Evolutionary conservation across 2,113 vertebrate species (phyloP).

Genomic region (Andinoacara biseriatus): DNA sequence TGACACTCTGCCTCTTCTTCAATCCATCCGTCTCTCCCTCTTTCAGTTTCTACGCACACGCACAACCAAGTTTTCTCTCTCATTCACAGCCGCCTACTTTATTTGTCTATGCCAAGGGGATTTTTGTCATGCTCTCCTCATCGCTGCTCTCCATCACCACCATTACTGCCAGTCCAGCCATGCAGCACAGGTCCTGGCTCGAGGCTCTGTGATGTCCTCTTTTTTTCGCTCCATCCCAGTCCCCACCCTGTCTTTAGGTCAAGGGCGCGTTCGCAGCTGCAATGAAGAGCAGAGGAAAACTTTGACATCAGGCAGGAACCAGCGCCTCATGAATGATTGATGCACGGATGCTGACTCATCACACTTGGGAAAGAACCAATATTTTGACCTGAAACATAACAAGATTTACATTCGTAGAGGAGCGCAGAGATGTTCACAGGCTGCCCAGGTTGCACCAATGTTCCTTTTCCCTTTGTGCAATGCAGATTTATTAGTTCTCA

Average conservation of each 20-base stretch:
- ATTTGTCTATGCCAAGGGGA: slow-evolving; percentile 40
- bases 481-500: slow-evolving; percentile 25
- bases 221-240: slow-evolving; percentile 35
- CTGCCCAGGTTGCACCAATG: slow-evolving; percentile 24
- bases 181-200: slow-evolving; percentile 43
- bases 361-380: slow-evolving; percentile 65
- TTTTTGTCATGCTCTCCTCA: slow-evolving; percentile 52
- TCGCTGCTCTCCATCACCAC: slow-evolving; percentile 37
- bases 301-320: slow-evolving; percentile 50
- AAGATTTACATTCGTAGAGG: slow-evolving; percentile 47
- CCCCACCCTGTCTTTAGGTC: slow-evolving; percentile 47
- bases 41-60: slow-evolving; percentile 31
- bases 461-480: slow-evolving; percentile 20
- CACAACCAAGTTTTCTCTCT: slow-evolving; percentile 20
- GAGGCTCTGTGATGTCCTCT: slow-evolving; percentile 51
- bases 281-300: slow-evolving; percentile 37
- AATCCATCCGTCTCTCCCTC: slow-evolving; percentile 35
- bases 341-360: slow-evolving; percentile 76
- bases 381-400: slow-evolving; percentile 72
- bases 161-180: slow-evolving; percentile 52
- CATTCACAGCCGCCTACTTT: slow-evolving; percentile 22
- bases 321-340: slow-evolving; percentile 80
- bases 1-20: slow-evolving; percentile 62
- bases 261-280: slow-evolving; percentile 59
- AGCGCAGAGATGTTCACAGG: slow-evolving; percentile 17